Conservation (phyloP, 2,113 vertebrate species). For the Lates calcarifer region DNA sequence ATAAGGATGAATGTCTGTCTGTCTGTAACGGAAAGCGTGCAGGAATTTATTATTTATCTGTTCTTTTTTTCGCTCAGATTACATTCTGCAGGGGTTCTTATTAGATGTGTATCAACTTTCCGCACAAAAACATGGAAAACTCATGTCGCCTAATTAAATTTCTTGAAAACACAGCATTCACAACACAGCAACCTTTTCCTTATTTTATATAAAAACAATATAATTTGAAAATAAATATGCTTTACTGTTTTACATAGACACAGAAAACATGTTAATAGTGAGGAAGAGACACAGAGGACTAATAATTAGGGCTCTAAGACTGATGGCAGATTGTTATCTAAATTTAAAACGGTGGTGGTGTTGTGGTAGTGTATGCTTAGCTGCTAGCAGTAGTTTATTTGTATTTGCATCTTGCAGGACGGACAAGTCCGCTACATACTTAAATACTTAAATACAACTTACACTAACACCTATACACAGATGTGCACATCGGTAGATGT, state of each 20-base stretch:
- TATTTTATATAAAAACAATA: constrained; percentile 88
- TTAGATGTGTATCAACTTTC: constrained; percentile 22
- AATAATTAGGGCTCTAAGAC: constrained; percentile 73
- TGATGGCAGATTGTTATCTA: constrained; percentile 71
- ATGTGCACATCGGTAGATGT: constrained; percentile 38
- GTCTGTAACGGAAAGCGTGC: constrained; percentile 50
- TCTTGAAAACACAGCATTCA: constrained; percentile 77
- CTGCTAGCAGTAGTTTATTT: constrained; percentile 75
- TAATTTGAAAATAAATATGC: constrained; percentile 89
- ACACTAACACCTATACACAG: constrained; percentile 53
- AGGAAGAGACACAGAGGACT: constrained; percentile 80
- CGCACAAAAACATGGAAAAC: constrained; percentile 38
- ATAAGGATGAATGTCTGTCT: constrained; percentile 50
- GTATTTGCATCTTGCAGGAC: constrained; percentile 60
- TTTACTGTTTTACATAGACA: constrained; percentile 85
- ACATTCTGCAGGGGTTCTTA: constrained; percentile 32
- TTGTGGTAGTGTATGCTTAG: constrained; percentile 48
- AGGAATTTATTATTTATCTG: constrained; percentile 40
- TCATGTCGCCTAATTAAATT: constrained; percentile 27
- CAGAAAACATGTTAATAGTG: constrained; percentile 84
- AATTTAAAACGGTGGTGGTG: constrained; percentile 42
- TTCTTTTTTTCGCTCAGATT: constrained; percentile 21
- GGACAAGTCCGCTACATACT: constrained; percentile 52
- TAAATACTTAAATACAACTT: constrained; percentile 72
- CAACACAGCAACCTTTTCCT: constrained; percentile 81